A percentile compares a stretch with the other conserved stretches of the same genome.
These are phyloP conservation scores for Coelopa pilipes DNA, from an alignment of 2,888 invertebrate species.

Conservation along the genomic window DNA sequence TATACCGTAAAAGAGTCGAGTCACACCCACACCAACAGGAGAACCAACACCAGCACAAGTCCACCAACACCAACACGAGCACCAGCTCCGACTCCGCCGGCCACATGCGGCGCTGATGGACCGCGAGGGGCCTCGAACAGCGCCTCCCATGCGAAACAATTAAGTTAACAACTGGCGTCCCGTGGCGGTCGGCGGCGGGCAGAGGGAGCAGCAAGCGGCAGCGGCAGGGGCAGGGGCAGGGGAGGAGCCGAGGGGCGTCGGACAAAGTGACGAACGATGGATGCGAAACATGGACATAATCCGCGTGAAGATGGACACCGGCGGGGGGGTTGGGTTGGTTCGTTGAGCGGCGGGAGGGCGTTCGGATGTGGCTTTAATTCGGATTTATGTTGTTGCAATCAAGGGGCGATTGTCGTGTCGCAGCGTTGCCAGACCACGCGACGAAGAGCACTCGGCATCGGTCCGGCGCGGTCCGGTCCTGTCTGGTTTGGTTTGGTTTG, in stretches of 20 bases:
- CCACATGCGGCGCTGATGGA: too few relatives aligned
- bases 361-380: not conserved
- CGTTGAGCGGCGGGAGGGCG: not conserved
- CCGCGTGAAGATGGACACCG: not conserved
- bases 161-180: constrained; percentile 53
- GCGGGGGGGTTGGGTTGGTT: not conserved
- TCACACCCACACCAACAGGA: not conserved
- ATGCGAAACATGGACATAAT: not conserved
- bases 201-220: constrained; percentile 32
- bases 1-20: constrained; percentile 15
- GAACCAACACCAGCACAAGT: too few relatives aligned
- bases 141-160: constrained; percentile 58
- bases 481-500: too few relatives aligned
- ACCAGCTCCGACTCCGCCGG: too few relatives aligned
- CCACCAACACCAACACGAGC: too few relatives aligned
- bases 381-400: constrained; percentile 11
- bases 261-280: not conserved
- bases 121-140: not conserved
- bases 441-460: not conserved
- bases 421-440: constrained; percentile 17
- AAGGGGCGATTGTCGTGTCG: constrained; percentile 1
- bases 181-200: not conserved
- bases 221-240: not conserved
- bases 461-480: too few relatives aligned
- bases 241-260: not conserved